Base-by-base conservation (phyloP, 2,888 invertebrate genomes). In the Morpho achilles region DNA sequence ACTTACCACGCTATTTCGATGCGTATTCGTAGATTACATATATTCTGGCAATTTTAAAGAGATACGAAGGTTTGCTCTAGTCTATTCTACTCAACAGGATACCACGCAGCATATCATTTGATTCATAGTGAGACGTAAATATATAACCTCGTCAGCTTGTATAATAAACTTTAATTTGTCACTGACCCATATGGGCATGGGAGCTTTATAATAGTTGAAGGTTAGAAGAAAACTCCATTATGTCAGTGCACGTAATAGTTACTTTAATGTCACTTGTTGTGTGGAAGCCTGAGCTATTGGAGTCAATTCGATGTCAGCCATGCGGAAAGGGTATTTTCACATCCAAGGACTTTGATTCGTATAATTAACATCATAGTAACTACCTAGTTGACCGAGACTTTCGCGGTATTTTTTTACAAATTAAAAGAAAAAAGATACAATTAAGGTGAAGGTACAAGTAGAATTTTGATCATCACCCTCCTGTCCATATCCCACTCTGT, bases 201-300 rank as follows among this genome's bases (percentile, higher is more conserved):
- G 23, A 45, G 44, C 41, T 49, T 48, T 47, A 23, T 55, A 58
- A 52, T 55, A 50, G 61, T 46, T 52, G 58, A 61, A 61, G 61
- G 61, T 55, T 46, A 9, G 23, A 32, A 49, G 53, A 63, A 67
- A 70, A 70, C 70, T 62, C 32, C 32, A 5, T 32, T 32, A 60
- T 69, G 72, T 74, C 71, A 71, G 73, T 73, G 10, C 7, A 7
- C 10, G 39, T 49, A 10, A 32, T 49, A 49, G 39, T 39, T 32
- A 40, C 10, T 49, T 40, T 50, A 6, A 50, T 9, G 8, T n/a
- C 32, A 52, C 52, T 4, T 52, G 16, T 16, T 16, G 44, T 32
- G 32, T 44, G 32, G 43, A 8, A 22, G 39, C n/a, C 32, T 32
- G 32, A 32, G 32, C 5, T 32, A 32, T 32, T 32, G 32, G 32